Percentiles rank a stretch among this genome's conserved stretches.
These are phyloP conservation scores for Karalla daura DNA, from an alignment of 2,797 vertebrate genomes.

Conservation along the genomic window DNA sequence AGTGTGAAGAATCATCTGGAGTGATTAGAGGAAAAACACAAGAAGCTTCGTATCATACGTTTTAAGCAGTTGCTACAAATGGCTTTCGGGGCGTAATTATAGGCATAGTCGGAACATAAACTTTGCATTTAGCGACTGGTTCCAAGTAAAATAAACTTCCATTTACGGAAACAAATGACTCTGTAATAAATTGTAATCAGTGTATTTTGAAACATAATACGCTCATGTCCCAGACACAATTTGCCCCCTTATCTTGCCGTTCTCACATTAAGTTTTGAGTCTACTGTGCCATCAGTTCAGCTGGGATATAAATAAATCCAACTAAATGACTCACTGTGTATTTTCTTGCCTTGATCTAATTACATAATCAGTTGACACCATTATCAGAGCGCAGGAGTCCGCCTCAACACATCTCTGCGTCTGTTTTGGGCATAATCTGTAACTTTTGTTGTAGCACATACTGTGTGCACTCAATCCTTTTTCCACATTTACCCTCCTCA, in stretches of 20 bases:
- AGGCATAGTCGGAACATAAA: slow-evolving; percentile 14
- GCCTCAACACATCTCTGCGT: neutral
- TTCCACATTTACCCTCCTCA: slow-evolving; percentile 11
- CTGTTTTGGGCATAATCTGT: neutral
- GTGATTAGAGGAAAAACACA: slow-evolving; percentile 43
- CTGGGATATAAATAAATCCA: slow-evolving; percentile 12
- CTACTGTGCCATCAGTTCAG: slow-evolving; percentile 25
- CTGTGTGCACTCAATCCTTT: neutral
- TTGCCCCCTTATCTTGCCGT: slow-evolving; percentile 19
- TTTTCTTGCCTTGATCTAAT: slow-evolving; percentile 25
- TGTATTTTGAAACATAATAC: slow-evolving; percentile 50
- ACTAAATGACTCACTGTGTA: slow-evolving; percentile 17
- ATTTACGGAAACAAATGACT: slow-evolving; percentile 33
- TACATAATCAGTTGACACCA: slow-evolving; percentile 33
- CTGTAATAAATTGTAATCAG: slow-evolving; percentile 54
- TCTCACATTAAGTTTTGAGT: slow-evolving; percentile 18
- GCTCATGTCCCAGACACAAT: neutral
- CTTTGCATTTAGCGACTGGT: slow-evolving; percentile 13
- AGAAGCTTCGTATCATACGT: slow-evolving; percentile 25
- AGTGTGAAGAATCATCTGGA: slow-evolving; percentile 30
- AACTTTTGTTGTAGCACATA: neutral
- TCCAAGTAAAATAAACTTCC: slow-evolving; percentile 51
- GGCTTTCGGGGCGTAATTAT: slow-evolving; percentile 14
- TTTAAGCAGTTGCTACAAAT: slow-evolving; percentile 26
- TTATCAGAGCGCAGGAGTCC: neutral